Evolutionary conservation across 2,888 invertebrate species (phyloP).

Genomic region (Spilosoma lubricipeda): DNA sequence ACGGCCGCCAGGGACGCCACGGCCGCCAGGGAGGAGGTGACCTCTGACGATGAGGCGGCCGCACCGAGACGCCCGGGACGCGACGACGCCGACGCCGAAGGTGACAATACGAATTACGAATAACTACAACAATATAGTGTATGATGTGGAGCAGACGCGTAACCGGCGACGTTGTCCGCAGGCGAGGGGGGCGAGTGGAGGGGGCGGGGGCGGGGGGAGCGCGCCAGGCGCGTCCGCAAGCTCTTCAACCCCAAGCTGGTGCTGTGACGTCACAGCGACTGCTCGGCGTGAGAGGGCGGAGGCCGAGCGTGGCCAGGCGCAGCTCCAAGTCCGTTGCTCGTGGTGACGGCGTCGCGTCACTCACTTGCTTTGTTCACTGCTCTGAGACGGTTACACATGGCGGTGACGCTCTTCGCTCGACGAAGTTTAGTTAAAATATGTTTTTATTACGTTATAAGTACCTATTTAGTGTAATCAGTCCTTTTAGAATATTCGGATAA

Average conservation of each 20-base stretch:
- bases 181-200: background rate
- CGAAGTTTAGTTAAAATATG: too few species aligned
- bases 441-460: too few species aligned
- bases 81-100: background rate
- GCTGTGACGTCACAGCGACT: background rate
- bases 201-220: background rate
- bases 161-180: background rate
- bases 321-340: too few species aligned
- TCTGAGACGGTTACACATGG: too few species aligned
- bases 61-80: background rate
- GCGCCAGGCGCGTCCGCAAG: conserved; percentile 11
- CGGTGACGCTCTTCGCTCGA: too few species aligned
- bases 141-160: background rate
- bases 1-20: too few species aligned
- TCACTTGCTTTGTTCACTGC: too few species aligned
- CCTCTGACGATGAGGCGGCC: background rate
- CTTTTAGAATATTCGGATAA: background rate
- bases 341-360: too few species aligned
- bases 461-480: background rate
- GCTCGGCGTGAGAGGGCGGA: too few species aligned
- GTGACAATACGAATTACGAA: background rate
- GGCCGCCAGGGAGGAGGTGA: background rate
- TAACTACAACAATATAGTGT: background rate
- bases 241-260: conserved; percentile 21
- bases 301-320: too few species aligned